Percentiles rank a stretch among this genome's conserved stretches.
Conservation (phyloP, 1,140 invertebrate species). For the Drosophila orena region DNA sequence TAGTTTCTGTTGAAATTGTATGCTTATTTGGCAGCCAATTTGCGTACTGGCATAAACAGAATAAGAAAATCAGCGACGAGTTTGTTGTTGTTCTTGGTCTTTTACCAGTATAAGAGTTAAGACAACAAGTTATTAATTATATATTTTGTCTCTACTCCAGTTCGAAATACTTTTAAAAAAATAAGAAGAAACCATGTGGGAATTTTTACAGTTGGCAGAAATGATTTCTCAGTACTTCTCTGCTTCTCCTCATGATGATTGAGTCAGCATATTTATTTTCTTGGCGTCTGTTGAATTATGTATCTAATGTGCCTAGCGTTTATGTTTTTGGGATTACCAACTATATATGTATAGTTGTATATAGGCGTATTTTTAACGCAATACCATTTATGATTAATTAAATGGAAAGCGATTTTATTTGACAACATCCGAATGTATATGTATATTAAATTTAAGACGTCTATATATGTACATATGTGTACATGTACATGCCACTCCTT, state of each 20-base stretch:
- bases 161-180: neutral
- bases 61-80: slow-evolving; percentile 45
- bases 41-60: slow-evolving; percentile 63
- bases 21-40: slow-evolving; percentile 46
- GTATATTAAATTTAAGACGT: slow-evolving; percentile 13
- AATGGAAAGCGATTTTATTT: no score
- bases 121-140: neutral
- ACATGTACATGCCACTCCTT: no score
- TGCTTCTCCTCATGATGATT: neutral
- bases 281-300: slow-evolving; percentile 74
- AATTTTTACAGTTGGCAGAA: slow-evolving; percentile 30
- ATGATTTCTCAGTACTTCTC: slow-evolving; percentile 10
- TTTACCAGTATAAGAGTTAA: no score
- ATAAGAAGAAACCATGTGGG: neutral
- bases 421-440: slow-evolving; percentile 40
- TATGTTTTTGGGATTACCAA: slow-evolving; percentile 70
- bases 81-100: no score
- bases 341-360: neutral
- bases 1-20: slow-evolving; percentile 37
- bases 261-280: slow-evolving; percentile 60
- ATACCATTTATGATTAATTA: slow-evolving; percentile 48
- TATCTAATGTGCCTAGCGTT: slow-evolving; percentile 68
- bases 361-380: slow-evolving; percentile 7
- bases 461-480: no score
- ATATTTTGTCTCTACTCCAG: neutral